Evolutionary conservation across 2,888 invertebrate genomes (phyloP), one percentile per base, ranked within the genome.

Genomic region (Plemyria rubiginata): DNA sequence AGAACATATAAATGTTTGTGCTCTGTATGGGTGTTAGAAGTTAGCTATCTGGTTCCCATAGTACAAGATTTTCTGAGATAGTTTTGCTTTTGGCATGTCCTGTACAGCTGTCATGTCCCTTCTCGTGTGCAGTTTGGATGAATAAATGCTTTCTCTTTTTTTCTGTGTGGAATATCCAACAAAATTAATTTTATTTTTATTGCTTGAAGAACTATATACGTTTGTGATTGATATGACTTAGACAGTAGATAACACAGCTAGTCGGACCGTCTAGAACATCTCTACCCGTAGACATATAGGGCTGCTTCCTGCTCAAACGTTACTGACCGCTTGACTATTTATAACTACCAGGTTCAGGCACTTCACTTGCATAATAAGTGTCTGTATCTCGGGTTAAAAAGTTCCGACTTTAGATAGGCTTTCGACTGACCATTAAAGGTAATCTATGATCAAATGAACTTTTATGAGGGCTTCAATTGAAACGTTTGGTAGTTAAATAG

Each of bases 311-410:
- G 70, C 61, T 67, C 61, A 59, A 65, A 67, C 68, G 72, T 65
- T 57, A 70, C 68, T 69, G 70, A 69, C 69, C 70, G 72, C 66
- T 12, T 29, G 56, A 29, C 66, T 72, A 70, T 72, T 70, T 69
- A 72, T 72, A 72, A 64, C 67, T 62, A 69, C 69, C 69, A 66
- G 64, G 65, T 62, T 70, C 61, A 64, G 62, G 59, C 64, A 61
- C 69, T 57, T 58, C 63, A 65, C 66, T 69, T 67, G 71, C 66
- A 71, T 71, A 64, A 63, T 68, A 69, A 71, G 69, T 66, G 61
- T 59, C 63, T 55, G 54, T 68, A 46, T 52, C 52, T 59, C 12
- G 32, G 45, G 36, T 40, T 61, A 53, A 66, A 22, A 65, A 53
- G 50, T 59, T 65, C 60, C 41, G 66, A 64, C 46, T 68, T 52